Evolutionary conservation across 2,888 invertebrate genomes (phyloP), one percentile per base, ranked within the genome.

Genomic region (Dusona sp.): DNA sequence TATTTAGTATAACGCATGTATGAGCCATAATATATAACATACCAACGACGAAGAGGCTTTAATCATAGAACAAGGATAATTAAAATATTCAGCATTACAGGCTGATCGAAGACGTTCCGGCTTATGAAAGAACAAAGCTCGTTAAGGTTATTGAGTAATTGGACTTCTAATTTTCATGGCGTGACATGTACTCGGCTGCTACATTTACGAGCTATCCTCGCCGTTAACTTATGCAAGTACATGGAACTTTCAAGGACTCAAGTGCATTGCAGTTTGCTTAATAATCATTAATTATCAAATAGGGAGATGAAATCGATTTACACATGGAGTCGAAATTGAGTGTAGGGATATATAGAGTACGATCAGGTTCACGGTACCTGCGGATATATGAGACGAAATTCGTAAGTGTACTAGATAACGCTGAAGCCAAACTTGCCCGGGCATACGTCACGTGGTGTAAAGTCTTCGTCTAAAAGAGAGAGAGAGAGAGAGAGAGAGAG

Each of bases 61-160:
- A 38, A 68, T 68, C 42, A 42, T 61, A 29, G 42, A 25, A 68
- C 7, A 42, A 38, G 42, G 65, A 42, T 42, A 68, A 68, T 68
- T 42, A 68, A 45, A 68, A 68, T 68, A 68, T 68, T 38, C 68
- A 42, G 38, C 4, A 38, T 38, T 38, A 67, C n/a, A 67, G 36
- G n/a, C 65, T 11, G 19, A 36, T 67, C 22, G 25, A 22, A 13
- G 68, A 45, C n/a, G 42, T 68, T 22, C 6, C 42, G 42, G n/a
- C 11, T 68, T 8, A n/a, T 16, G 22, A 67, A 68, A 68, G 42
- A 68, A 68, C 38, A 45, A 45, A 70, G 22, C 38, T 38, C 42
- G 68, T 68, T 68, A 68, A 38, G 22, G n/a, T 45, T 13, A 36
- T 70, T 70, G 48, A 70, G 45, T 70, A 70, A 70, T 48, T 70